Percentiles rank a stretch among this genome's conserved stretches.
phyloP scores from a whole-genome alignment of 2,888 invertebrate species.

The Ophioninae sp. region DNA sequence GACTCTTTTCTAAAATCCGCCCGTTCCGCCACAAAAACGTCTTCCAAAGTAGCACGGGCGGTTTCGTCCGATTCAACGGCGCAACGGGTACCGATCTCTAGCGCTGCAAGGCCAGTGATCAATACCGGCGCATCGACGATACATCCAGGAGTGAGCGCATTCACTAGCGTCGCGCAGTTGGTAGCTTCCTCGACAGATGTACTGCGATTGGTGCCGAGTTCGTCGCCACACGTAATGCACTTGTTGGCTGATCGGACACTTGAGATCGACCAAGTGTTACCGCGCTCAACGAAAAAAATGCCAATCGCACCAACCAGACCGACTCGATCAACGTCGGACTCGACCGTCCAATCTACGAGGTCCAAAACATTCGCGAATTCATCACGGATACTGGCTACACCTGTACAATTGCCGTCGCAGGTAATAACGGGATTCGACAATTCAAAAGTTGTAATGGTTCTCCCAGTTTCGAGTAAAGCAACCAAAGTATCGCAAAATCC shows the following conservation, averaged over 20 bases:
- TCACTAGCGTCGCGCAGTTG: neutral
- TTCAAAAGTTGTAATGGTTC: slow-evolving; percentile 30
- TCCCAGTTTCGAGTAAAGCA: neutral
- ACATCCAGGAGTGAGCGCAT: neutral
- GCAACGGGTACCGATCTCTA: neutral
- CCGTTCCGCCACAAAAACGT: neutral
- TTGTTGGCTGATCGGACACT: neutral
- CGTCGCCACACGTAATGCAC: neutral
- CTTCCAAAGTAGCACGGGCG: neutral
- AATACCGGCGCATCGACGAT: neutral
- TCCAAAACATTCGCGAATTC: neutral
- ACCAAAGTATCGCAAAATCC: neutral
- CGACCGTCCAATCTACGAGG: neutral
- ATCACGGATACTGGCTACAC: neutral
- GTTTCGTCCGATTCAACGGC: neutral
- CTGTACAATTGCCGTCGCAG: neutral
- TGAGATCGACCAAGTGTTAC: neutral
- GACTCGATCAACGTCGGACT: neutral
- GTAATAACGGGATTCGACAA: neutral
- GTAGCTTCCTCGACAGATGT: neutral
- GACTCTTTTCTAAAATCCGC: neutral
- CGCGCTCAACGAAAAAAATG: neutral
- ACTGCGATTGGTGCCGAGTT: neutral
- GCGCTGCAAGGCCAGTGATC: neutral
- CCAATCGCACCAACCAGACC: neutral